Base-by-base conservation (phyloP, 2,888 invertebrate genomes). In the Erynnis tages region DNA sequence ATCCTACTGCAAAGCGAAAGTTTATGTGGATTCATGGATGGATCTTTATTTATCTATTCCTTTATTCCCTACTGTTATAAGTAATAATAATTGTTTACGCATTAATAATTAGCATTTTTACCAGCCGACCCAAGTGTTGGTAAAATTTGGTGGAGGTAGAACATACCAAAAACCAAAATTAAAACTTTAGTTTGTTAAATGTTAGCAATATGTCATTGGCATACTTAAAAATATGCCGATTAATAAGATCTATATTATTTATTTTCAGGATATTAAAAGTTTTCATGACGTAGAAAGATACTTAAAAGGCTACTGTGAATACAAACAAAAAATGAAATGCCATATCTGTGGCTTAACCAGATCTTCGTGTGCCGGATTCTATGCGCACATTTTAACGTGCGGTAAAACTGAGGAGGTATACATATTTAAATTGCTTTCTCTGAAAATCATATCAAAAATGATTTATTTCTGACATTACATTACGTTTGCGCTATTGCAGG, bases 361-460 rank as follows among this genome's bases (percentile, higher is more conserved):
- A 70, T 82, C 77, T 27, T 92, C 92, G 2, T 86, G 81, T 2
- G 65, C 82, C 21, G 94, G 94, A 16, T 93, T 91, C 60, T 79
- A 91, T 53, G 92, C 93, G 0, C 94, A 94, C 66, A 72, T 91
- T 38, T 71, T 89, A 40, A 85, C 88, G 44, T 94, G 94, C 65
- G 91, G 92, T 11, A 92, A 91, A 73, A 69, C 87, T 3, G 85
- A 86, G 11, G 83, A 90, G 76, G 92, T 92, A 66, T 58, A 61
- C 58, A n/a, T 37, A 10, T 37, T 6, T 10, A 38, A 43, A 21
- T n/a, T n/a, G n/a, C n/a, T 21, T 5, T 21, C 21, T 21, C 21
- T 21, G 21, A 21, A 21, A 21, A 21, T 4, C 21, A 21, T 21
- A 5, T n/a, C n/a, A n/a, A n/a, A n/a, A n/a, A n/a, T n/a, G n/a